Percentiles rank a stretch among this genome's conserved stretches.
Conservation (phyloP, 2,888 invertebrate species). For the Stegophylla sp. region DNA sequence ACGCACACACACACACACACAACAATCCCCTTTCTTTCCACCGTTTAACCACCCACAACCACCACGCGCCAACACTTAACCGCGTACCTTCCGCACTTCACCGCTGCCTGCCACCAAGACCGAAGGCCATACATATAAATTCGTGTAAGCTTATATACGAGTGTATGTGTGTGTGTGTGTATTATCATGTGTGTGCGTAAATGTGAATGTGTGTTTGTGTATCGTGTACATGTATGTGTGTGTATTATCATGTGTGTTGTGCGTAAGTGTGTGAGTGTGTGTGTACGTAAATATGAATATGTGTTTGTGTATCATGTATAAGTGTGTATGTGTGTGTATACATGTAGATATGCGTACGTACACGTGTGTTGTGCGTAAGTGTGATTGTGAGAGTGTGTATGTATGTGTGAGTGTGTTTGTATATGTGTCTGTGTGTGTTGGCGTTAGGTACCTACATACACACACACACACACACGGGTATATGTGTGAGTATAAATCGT, state of each 20-base stretch:
- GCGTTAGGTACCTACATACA: too few relatives aligned
- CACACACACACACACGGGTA: neutral
- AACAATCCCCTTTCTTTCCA: slow-evolving; percentile 32
- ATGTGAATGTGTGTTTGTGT: too few relatives aligned
- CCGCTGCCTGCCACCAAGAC: neutral
- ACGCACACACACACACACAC: too few relatives aligned
- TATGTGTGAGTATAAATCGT: neutral
- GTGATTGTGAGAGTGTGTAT: too few relatives aligned
- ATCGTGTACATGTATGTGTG: neutral
- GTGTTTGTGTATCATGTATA: too few relatives aligned
- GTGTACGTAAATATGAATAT: too few relatives aligned
- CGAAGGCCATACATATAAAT: neutral
- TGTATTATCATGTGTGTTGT: neutral
- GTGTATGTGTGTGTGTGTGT: neutral
- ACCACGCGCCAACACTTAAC: slow-evolving; percentile 31
- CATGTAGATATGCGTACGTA: too few relatives aligned
- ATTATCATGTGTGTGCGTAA: neutral
- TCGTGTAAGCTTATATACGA: neutral
- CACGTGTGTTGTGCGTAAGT: too few relatives aligned
- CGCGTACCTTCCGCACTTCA: neutral
- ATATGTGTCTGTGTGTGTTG: too few relatives aligned
- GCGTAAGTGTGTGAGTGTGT: too few relatives aligned
- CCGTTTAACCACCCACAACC: neutral
- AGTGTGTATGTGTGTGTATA: too few relatives aligned
- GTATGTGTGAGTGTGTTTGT: too few relatives aligned